Evolutionary conservation across 2,113 vertebrate species (phyloP), one percentile per base, ranked within the genome.

Genomic region (Helogale parvula): DNA sequence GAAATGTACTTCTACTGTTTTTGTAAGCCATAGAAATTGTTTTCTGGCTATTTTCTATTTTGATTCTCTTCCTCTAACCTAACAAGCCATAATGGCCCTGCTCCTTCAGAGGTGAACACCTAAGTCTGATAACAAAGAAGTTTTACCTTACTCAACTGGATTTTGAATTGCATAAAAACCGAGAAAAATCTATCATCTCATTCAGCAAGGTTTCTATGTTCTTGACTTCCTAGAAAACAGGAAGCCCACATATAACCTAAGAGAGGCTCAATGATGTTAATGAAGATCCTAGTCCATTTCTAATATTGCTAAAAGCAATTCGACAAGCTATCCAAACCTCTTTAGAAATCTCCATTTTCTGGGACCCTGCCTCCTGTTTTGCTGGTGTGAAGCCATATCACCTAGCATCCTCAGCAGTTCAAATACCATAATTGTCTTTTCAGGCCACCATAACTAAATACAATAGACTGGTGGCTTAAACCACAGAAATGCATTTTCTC

Each of bases 121-220:
- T 54, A 50, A 71, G 19, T 85, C 1, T 66, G 23, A 41, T 88
- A 79, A 96, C 29, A 69, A 84, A 88, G 69, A 85, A 90, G 3
- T 50, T 79, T 63, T 81, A 25, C 69, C 88, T 50, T 33, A 45
- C 31, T 84, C n/a, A 66, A n/a, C 66, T 96, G 69, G 47, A 89
- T 82, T 93, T 60, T 89, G 77, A 95, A 52, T 57, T 88, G 9
- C 68, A 14, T 69, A n/a, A 71, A 60, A 96, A 85, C 33, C 41
- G 82, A 9, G 10, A 95, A 50, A 14, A 96, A 81, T 72, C 65
- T 77, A 3, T 89, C 31, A 50, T 16, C 17, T 80, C 15, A 33
- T 66, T 74, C 50, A 17, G 77, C 21, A 85, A 57, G 41, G 13
- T 41, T 95, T 72, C 88, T 33, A 29, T 21, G 33, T 33, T 27